Base-by-base conservation (phyloP, 2,888 invertebrate species). In the Drosophila sordidula region DNA sequence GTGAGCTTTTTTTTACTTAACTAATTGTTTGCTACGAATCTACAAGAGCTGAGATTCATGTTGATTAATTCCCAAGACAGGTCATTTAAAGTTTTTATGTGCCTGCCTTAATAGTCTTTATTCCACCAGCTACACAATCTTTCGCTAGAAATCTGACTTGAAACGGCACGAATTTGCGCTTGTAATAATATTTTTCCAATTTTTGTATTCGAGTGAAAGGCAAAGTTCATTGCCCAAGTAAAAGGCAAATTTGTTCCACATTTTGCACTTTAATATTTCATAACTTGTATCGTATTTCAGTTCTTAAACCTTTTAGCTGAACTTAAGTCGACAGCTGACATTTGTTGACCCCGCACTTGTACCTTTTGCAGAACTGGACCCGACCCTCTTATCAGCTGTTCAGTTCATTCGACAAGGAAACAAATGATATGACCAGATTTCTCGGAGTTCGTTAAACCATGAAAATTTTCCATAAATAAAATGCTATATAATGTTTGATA, bases 391-490 rank as follows among this genome's bases (percentile, higher is more conserved):
- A 75, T 75, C 75, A 59, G 55, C 9, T 3, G 9, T 34, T 44
- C 42, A 50, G 61, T 12, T 26, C 59, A n/a, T 11, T 36, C 14
- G 51, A 52, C 54, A 65, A 50, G 76, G 61, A 74, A 74, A 49
- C 42, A 39, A 36, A 29, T 18, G 47, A 18, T 38, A 52, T 38
- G 56, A 16, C 25, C 45, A 67, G 66, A 59, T 67, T 81, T 67
- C 25, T 25, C 18, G 0, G 32, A 63, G 81, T 82, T 86, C 87
- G 52, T 83, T 82, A 80, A 86, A 86, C 81, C 64, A 52, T 56
- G 11, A 57, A 59, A 50, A 44, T 42, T 56, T 61, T 56, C 45
- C 51, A 58, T 36, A 55, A 69, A 58, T 69, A 47, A 55, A 50
- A 58, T 55, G 34, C 26, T 54, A 25, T 51, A 39, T 26, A 57